A percentile compares a stretch with the other conserved stretches of the same genome.
These are phyloP conservation scores for Fukomys damarensis DNA, from an alignment of 2,113 vertebrate genomes.

Conservation along the genomic window DNA sequence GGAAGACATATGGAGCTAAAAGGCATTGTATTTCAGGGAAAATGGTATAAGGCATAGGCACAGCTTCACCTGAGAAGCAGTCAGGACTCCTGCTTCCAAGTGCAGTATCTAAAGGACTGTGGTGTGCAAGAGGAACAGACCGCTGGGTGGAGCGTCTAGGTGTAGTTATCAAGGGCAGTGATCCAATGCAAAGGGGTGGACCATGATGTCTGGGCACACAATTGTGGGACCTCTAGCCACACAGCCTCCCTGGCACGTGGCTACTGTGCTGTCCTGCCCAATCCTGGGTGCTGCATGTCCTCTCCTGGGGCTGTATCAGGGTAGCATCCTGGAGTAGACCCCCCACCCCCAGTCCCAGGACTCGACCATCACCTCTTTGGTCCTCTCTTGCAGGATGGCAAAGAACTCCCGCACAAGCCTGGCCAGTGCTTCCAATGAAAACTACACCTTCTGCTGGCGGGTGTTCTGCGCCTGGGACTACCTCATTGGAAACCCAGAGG, in stretches of 20 bases:
- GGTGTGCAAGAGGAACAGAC: fast-evolving
- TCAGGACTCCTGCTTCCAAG: not conserved
- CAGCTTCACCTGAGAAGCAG: not conserved
- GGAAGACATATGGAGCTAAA: not conserved
- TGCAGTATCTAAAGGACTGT: not conserved
- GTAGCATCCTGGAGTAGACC: fast-evolving
- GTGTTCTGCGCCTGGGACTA: conserved; percentile 99
- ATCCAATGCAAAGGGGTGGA: not conserved
- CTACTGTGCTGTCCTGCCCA: not conserved
- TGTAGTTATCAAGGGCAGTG: fast-evolving
- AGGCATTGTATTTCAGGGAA: not conserved
- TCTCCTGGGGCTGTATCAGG: not conserved
- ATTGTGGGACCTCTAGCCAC: not conserved
- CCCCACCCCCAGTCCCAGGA: not conserved
- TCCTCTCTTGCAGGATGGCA: conserved; percentile 91
- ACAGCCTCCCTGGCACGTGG: not conserved
- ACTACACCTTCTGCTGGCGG: conserved; percentile 98
- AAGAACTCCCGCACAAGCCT: conserved; percentile 97
- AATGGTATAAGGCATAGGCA: no score
- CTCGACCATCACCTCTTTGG: no score
- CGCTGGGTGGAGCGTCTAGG: no score
- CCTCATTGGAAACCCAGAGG: conserved; percentile 97
- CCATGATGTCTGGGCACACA: not conserved
- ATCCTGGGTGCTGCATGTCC: not conserved
- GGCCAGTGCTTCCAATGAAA: conserved; percentile 95